Conservation (phyloP, 2,113 vertebrate genomes). For the Hyaena hyaena region DNA sequence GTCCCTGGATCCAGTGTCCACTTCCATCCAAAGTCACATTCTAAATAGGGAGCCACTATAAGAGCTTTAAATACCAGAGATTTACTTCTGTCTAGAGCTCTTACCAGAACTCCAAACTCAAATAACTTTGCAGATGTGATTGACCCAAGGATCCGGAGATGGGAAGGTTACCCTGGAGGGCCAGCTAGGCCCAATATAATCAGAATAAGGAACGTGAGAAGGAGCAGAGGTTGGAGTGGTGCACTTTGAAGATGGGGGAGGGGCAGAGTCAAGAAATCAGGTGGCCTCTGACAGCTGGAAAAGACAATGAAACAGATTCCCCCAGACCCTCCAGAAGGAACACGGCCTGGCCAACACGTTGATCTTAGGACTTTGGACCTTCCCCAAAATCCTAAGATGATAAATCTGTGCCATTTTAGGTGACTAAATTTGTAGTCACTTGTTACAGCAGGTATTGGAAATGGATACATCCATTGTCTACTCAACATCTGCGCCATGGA, state of each 20-base stretch:
- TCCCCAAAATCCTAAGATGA: neutral
- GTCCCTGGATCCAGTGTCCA: neutral
- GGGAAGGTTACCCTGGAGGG: neutral
- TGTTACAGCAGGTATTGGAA: neutral
- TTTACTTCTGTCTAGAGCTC: neutral
- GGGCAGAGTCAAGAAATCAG: neutral
- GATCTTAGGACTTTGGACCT: neutral
- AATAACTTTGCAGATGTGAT: neutral
- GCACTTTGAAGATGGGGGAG: neutral
- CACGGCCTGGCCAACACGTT: neutral
- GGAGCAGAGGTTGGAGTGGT: neutral
- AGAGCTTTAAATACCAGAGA: neutral
- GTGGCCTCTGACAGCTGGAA: neutral
- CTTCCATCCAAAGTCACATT: neutral
- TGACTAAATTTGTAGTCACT: neutral
- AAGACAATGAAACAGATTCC: neutral
- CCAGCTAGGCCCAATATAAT: neutral
- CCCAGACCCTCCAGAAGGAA: neutral
- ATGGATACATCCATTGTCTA: neutral
- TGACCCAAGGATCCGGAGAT: neutral
- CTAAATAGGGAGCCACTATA: neutral
- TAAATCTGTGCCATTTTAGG: neutral
- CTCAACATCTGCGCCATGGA: neutral
- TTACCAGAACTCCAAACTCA: neutral
- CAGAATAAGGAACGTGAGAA: rapidly evolving